Conservation (phyloP, 1,140 invertebrate genomes). For the Lepidurus apus region DNA sequence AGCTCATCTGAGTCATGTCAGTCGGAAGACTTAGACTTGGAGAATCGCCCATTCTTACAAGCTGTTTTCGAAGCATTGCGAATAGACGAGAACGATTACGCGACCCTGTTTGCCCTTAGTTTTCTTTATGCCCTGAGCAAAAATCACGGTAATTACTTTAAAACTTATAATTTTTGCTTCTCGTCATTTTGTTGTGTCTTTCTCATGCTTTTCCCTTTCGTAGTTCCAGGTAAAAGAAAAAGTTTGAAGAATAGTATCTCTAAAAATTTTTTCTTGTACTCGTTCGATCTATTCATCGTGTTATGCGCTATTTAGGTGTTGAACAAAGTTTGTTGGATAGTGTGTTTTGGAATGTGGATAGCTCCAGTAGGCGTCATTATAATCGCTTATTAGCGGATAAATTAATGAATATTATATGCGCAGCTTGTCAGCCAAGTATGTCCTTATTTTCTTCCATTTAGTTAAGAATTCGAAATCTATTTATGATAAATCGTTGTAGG, state of each 20-base stretch:
- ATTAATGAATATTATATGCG: slow-evolving; percentile 68
- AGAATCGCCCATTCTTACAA: slow-evolving; percentile 77
- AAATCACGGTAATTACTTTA: slow-evolving; percentile 70
- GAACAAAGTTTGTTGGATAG: slow-evolving; percentile 64
- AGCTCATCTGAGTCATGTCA: background rate
- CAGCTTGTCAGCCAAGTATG: slow-evolving; percentile 46
- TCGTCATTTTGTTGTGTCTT: background rate
- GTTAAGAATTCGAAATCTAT: slow-evolving; percentile 36
- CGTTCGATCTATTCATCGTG: background rate
- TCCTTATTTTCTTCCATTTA: background rate
- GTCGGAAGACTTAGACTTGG: slow-evolving; percentile 37
- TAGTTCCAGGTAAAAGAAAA: background rate
- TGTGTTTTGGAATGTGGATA: slow-evolving; percentile 47
- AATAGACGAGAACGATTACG: slow-evolving; percentile 88
- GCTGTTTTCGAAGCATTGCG: slow-evolving; percentile 69
- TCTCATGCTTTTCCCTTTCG: background rate
- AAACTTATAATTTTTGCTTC: background rate
- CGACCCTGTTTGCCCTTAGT: slow-evolving; percentile 83
- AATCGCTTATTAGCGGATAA: slow-evolving; percentile 70
- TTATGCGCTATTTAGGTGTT: slow-evolving; percentile 54
- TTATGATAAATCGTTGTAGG: slow-evolving; percentile 50
- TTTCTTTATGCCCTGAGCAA: slow-evolving; percentile 87
- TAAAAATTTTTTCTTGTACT: background rate
- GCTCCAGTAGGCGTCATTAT: slow-evolving; percentile 54
- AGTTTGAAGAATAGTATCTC: background rate